Evolutionary conservation across 2,888 invertebrate genomes (phyloP), one percentile per base, ranked within the genome.

Genomic region (Anoncus sp.): DNA sequence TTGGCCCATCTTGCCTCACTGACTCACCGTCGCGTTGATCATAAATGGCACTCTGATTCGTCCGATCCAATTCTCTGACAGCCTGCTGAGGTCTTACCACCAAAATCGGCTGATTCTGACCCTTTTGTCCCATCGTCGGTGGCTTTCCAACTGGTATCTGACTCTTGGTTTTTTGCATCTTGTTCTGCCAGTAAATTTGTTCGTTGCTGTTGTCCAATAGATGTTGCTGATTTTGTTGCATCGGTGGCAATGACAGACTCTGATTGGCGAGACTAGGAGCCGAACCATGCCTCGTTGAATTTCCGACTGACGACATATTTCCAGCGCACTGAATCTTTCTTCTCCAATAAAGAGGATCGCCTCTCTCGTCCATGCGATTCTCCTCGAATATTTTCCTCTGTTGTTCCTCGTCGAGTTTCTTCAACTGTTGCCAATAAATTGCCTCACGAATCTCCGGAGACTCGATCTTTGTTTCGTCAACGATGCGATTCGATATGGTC

Each of bases 401-500:
- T 51, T 89, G 90, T 83, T 95, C 95, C 89, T 95, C 94, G 87
- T 93, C 93, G 57, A 94, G 92, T 85, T 94, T 95, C 86, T 94
- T 94, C 69, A 95, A 89, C 86, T 94, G 94, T 82, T 94, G 94
- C 95, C 95, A 95, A 81, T 94, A 95, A 84, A 94, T 94, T 0
- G 94, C 94, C 87, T 95, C 95, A 7, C 89, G 83, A 18, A 89
- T 85, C 63, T 89, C 86, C 1, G 90, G 88, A 4, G 84, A 71
- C 16, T 86, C 86, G 31, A 85, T 85, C 38, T 85, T 85, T 1
- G 27, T 31, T 10, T 55, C 57, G n/a, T 60, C 53, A 2, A 38
- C 18, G 0, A 35, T 9, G 9, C 35, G 73, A 70, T 47, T 70
- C 1, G 45, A 10, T 7, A 72, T 38, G 9, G 75, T 38, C 1